phyloP scores from a whole-genome alignment of 1,140 invertebrate genomes.

The Hyphantria cunea region DNA sequence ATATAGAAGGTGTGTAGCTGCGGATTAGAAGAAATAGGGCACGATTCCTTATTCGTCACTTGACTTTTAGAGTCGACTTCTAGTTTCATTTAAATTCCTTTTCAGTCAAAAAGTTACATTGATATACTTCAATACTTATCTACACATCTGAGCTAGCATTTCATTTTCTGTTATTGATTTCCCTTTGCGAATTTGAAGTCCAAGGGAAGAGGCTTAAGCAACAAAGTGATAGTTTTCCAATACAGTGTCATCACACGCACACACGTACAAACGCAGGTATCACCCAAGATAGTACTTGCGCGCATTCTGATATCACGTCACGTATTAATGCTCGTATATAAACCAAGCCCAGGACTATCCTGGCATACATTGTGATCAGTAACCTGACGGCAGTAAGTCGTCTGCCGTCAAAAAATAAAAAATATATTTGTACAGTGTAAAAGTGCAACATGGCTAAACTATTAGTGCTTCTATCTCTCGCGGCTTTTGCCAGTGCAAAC shows the following conservation, averaged over 20 bases:
- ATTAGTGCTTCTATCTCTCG: slow-evolving; percentile 66
- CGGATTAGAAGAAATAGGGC: no score
- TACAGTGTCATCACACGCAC: slow-evolving; percentile 47
- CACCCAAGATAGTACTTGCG: slow-evolving; percentile 54
- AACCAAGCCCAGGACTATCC: slow-evolving; percentile 73
- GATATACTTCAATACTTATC: no score
- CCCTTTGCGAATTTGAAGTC: slow-evolving; percentile 20
- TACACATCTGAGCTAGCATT: neutral
- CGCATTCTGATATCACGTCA: slow-evolving; percentile 66
- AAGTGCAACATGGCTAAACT: slow-evolving; percentile 72
- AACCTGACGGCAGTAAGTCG: slow-evolving; percentile 69
- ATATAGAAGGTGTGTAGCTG: no score
- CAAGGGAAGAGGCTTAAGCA: slow-evolving; percentile 35
- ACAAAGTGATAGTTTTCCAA: slow-evolving; percentile 51
- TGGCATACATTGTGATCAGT: slow-evolving; percentile 76
- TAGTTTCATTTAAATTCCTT: no score
- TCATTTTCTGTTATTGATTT: slow-evolving; percentile 21
- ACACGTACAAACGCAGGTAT: slow-evolving; percentile 42
- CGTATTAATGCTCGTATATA: slow-evolving; percentile 82
- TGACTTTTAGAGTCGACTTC: no score
- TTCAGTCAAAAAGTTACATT: no score
- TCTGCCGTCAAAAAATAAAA: slow-evolving; percentile 56
- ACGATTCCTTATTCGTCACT: no score
- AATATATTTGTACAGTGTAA: slow-evolving; percentile 47
- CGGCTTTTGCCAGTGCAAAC: slow-evolving; percentile 60